phyloP scores from a whole-genome alignment of 2,797 vertebrate species.

The Poeciliopsis infans region DNA sequence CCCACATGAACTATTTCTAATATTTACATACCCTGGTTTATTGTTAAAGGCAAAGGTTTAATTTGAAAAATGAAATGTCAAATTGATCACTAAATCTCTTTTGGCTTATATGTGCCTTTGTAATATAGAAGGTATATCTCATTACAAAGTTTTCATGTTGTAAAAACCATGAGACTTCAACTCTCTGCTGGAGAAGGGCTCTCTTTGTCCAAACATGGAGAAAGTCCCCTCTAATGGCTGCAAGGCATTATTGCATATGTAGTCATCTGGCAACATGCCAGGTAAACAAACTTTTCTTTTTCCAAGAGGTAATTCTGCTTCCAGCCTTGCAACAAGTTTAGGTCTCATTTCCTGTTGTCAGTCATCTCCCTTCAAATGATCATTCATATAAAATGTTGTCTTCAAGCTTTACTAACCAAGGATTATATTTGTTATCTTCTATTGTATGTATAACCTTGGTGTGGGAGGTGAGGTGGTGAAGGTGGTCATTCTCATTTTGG shows the following conservation, averaged over 20 bases:
- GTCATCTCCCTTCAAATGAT: conserved; percentile 12
- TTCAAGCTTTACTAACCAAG: conserved; percentile 56
- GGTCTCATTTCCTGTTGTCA: conserved; percentile 15
- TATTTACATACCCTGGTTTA: background rate
- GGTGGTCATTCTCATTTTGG: conserved; percentile 81
- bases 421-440: conserved; percentile 53
- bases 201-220: conserved; percentile 43
- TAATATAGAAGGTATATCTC: conserved; percentile 32
- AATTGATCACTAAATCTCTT: background rate
- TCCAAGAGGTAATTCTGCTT: conserved; percentile 37
- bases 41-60: conserved; percentile 28
- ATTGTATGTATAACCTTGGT: conserved; percentile 81
- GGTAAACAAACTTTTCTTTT: conserved; percentile 3
- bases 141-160: conserved; percentile 20
- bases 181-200: conserved; percentile 18
- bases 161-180: conserved; percentile 14
- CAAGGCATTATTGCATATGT: conserved; percentile 51
- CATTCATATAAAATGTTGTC: conserved; percentile 24
- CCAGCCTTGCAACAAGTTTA: conserved; percentile 20
- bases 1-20: background rate
- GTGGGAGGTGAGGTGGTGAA: conserved; percentile 79
- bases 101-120: conserved; percentile 25
- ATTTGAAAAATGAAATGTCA: conserved; percentile 10
- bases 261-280: conserved; percentile 48
- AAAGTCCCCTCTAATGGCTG: conserved; percentile 57